phyloP scores from a whole-genome alignment of 2,888 invertebrate species.

The Cephus sareptanus region DNA sequence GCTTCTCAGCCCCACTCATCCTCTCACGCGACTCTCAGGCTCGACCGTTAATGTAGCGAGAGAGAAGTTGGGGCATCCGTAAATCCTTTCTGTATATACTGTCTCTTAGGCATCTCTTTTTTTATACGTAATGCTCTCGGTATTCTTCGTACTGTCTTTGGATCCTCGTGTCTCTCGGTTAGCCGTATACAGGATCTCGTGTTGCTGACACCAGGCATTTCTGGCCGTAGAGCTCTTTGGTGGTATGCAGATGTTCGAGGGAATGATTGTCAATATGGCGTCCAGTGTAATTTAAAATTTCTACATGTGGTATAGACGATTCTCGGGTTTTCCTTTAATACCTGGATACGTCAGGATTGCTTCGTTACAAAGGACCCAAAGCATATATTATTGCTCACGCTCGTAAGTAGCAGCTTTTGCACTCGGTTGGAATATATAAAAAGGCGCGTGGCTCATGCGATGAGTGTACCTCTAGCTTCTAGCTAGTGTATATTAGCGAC shows the following conservation, averaged over 20 bases:
- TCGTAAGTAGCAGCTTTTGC: not conserved
- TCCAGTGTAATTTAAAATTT: not conserved
- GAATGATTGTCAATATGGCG: not conserved
- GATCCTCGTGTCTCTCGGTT: not conserved
- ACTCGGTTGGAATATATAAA: not conserved
- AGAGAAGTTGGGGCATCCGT: not conserved
- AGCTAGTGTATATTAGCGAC: not conserved
- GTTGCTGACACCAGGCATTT: not conserved
- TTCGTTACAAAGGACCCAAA: not conserved
- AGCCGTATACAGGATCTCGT: not conserved
- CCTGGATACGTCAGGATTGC: not conserved
- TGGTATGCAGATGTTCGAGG: not conserved
- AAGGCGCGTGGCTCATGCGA: not conserved
- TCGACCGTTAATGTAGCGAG: conserved; percentile 3
- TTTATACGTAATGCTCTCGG: not conserved
- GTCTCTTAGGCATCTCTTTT: not conserved
- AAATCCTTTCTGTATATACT: not conserved
- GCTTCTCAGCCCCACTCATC: not conserved
- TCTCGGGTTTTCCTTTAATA: not conserved
- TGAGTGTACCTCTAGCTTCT: not conserved
- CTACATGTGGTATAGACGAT: not conserved
- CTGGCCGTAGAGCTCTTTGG: not conserved
- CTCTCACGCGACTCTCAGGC: not conserved
- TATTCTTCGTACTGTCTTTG: not conserved
- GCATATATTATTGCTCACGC: not conserved